Evolutionary conservation across 2,888 invertebrate genomes (phyloP).

Genomic region (Nyleta sp.): DNA sequence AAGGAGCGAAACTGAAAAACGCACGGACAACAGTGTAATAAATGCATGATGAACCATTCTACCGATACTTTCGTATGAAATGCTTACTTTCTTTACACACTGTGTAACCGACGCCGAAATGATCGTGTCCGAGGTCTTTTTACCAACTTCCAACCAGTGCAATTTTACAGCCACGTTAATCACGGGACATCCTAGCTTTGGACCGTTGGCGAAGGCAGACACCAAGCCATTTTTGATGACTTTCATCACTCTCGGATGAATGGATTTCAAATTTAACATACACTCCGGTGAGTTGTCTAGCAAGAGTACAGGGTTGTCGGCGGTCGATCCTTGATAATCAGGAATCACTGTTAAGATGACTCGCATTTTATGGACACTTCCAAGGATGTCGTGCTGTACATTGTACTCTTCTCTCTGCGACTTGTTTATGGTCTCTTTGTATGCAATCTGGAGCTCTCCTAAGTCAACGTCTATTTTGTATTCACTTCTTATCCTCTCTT

Average conservation of each 20-base stretch:
- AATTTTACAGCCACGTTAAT: constrained; percentile 89
- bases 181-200: constrained; percentile 93
- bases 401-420: constrained; percentile 82
- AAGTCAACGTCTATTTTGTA: constrained; percentile 96
- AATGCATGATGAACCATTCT: neutral
- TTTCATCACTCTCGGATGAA: constrained; percentile 87
- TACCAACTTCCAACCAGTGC: constrained; percentile 88
- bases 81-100: constrained; percentile 89
- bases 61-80: neutral
- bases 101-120: constrained; percentile 92
- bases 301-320: constrained; percentile 80
- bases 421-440: constrained; percentile 89
- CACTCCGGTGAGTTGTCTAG: constrained; percentile 88
- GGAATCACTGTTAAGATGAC: constrained; percentile 86
- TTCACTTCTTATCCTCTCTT: constrained; percentile 93
- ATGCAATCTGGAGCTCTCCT: constrained; percentile 96
- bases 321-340: constrained; percentile 70
- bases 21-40: neutral
- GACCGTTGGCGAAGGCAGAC: constrained; percentile 90
- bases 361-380: constrained; percentile 85
- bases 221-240: constrained; percentile 89
- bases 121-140: constrained; percentile 91
- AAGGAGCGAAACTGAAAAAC: constrained; percentile 1
- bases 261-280: constrained; percentile 86
- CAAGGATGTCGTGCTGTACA: constrained; percentile 87